Base-by-base conservation (phyloP, 1,140 invertebrate species). In the Yoshiicerus persimilis region DNA sequence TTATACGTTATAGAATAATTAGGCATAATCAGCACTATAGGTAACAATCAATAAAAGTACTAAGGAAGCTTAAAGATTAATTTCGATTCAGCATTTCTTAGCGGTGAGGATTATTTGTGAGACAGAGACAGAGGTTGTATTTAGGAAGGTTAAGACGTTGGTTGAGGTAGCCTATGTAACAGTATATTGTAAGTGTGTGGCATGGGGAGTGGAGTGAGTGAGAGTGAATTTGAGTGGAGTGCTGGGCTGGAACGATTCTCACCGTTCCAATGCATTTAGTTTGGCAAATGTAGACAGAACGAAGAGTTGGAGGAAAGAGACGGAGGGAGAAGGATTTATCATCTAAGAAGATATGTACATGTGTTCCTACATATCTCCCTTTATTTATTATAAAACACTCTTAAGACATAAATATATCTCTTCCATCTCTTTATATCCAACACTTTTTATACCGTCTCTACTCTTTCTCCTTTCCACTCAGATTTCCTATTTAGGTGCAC, bases 261-360 rank as follows among this genome's bases (percentile, higher is more conserved):
- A 80, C 75, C 75, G 75, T 80, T 80, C 75, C 75, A 32, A 80
- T 80, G 75, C 75, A 80, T 80, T 80, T 30, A 80, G 34, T 36
- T 32, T 80, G 75, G 32, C 75, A 80, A 80, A 77, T 77, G 70
- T 77, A 30, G 64, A 70, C 66, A 70, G 75, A 6, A 30, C 36
- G 32, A n/a, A 70, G 66, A 27, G 64, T 66, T 66, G 64, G 23
- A 30, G 16, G 70, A 77, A 30, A 77, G 70, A 77, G 70, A 77
- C 27, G 27, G 32, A 77, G n/a, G 20, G 32, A 80, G 66, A 70
- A 70, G 75, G 75, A 80, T 80, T 80, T 80, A 80, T 80, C 75
- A 80, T 80, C 32, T 34, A 8, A 5, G 27, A 80, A 38, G 34
- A 80, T 38, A 80, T 80, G 75, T 80, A 80, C 75, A 80, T 80